Base-by-base conservation (phyloP, 2,888 invertebrate species). In the Campoletis raptor region DNA sequence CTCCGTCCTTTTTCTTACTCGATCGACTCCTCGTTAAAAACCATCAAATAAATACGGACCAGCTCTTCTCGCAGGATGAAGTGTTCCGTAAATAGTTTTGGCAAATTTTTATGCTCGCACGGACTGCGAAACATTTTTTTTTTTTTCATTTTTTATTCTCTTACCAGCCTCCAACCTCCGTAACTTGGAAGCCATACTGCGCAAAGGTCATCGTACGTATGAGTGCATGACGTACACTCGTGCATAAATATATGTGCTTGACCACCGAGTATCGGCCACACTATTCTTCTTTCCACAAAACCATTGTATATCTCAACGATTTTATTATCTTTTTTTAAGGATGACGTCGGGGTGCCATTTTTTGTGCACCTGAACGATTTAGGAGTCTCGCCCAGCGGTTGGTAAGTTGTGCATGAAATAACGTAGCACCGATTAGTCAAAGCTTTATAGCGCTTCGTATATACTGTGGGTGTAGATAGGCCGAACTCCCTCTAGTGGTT, bases 361-460 rank as follows among this genome's bases (percentile, higher is more conserved):
- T 87, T 83, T 69, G 83, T 74, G 84, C 81, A 86, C 83, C 83
- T 88, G 89, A 88, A 87, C 88, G 88, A 90, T 89, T 90, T 90
- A 90, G 88, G 89, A 88, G 89, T 89, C 89, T 89, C 89, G 87
- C 89, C 48, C 88, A 89, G 89, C 89, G 88, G 89, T 88, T 88
- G 87, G 88, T 85, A 86, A 85, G 84, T 88, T 88, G 85, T 67
- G 82, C 85, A 83, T 74, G 81, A 84, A 86, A 90, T 89, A 90
- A 90, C 87, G 89, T 89, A 89, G 88, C 89, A 86, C 88, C 90
- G 88, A 88, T 90, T 90, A 89, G 89, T 90, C 89, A 90, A 90
- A 90, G 85, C 88, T 88, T 89, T 89, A 90, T 90, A 86, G 87
- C 80, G 73, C 74, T 83, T 67, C 61, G 61, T 77, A 67, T 81